These are phyloP conservation scores for Laticauda laticaudata DNA, from an alignment of 2,113 vertebrate species.

Conservation along the genomic window DNA sequence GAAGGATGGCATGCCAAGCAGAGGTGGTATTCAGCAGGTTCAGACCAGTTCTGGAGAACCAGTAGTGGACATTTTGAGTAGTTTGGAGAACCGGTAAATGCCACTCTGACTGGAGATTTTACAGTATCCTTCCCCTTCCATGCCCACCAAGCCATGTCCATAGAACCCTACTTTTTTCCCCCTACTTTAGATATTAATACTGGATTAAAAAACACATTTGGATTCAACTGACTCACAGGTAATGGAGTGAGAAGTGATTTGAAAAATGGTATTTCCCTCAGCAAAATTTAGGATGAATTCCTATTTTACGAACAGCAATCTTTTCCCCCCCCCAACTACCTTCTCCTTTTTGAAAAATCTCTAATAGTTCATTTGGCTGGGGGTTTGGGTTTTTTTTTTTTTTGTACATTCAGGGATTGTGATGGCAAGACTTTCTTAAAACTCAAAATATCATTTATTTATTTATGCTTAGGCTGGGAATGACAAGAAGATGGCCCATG, in stretches of 20 bases:
- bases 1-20: not conserved
- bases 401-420: not conserved
- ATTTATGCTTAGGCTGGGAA: not conserved
- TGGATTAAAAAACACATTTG: not conserved
- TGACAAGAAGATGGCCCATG: not conserved
- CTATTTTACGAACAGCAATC: not conserved
- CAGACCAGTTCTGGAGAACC: too few relatives aligned
- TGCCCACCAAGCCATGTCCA: too few relatives aligned
- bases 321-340: not conserved
- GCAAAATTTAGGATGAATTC: not conserved
- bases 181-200: not conserved
- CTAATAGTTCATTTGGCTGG: not conserved
- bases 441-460: not conserved
- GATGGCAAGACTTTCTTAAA: not conserved
- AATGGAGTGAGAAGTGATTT: not conserved
- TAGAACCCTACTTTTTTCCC: too few relatives aligned
- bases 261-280: not conserved
- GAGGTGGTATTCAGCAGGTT: too few relatives aligned
- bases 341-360: not conserved
- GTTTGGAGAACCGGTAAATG: too few relatives aligned
- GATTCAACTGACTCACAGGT: not conserved
- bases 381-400: too few relatives aligned
- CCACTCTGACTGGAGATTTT: too few relatives aligned
- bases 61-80: too few relatives aligned
- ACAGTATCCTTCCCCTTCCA: too few relatives aligned